phyloP scores from a whole-genome alignment of 2,113 vertebrate genomes.

The Scolopax mira region DNA sequence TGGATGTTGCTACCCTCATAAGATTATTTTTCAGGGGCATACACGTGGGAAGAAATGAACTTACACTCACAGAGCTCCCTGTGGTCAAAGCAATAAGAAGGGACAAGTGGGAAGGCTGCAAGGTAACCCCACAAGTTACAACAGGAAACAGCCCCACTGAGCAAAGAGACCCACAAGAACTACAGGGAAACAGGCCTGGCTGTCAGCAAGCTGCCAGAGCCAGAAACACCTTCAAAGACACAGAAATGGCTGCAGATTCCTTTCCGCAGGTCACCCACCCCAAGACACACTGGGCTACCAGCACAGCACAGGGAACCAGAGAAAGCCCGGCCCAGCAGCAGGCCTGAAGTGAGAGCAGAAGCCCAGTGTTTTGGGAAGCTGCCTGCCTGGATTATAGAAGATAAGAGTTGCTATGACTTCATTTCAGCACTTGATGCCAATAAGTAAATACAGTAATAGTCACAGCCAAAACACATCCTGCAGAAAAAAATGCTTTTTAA shows the following conservation, averaged over 20 bases:
- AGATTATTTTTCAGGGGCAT: background rate
- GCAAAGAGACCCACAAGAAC: background rate
- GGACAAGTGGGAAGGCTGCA: background rate
- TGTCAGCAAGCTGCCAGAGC: background rate
- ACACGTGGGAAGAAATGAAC: background rate
- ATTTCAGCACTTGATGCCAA: background rate
- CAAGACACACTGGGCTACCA: background rate
- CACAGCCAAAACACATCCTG: background rate
- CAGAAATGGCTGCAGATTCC: background rate
- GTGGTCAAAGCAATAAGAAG: background rate
- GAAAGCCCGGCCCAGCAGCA: background rate
- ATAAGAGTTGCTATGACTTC: background rate
- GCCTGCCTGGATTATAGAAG: background rate
- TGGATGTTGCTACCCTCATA: background rate
- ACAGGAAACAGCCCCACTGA: background rate
- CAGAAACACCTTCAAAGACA: conserved; percentile 20
- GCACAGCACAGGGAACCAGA: background rate
- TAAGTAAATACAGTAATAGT: background rate
- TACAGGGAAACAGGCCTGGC: background rate
- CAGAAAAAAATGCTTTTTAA: background rate
- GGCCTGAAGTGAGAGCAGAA: background rate
- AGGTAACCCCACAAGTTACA: background rate
- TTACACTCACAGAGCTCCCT: background rate
- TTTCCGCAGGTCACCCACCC: background rate
- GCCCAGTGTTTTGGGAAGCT: background rate